Conservation (phyloP, 2,113 vertebrate species). For the Chloroceryle aenea region DNA sequence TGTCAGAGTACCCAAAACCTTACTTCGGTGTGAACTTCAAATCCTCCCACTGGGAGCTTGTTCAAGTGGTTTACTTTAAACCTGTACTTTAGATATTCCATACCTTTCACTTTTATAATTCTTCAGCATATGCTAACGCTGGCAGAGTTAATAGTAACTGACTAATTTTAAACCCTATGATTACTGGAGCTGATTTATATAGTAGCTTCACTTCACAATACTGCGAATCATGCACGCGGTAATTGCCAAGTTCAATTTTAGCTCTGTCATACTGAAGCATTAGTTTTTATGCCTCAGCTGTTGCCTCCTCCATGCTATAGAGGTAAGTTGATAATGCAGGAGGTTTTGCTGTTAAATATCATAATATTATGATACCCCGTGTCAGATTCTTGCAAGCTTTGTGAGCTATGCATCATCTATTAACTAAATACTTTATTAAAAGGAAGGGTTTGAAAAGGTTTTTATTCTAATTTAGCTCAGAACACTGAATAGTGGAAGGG, state of each 20-base stretch:
- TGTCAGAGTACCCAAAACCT: slow-evolving; percentile 29
- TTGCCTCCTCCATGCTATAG: slow-evolving; percentile 70
- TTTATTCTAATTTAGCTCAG: slow-evolving; percentile 9
- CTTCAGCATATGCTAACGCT: slow-evolving; percentile 55
- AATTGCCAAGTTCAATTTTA: slow-evolving; percentile 85
- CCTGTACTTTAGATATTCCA: slow-evolving; percentile 46
- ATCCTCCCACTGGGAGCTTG: slow-evolving; percentile 59
- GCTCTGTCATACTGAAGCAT: slow-evolving; percentile 79
- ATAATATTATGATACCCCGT: slow-evolving; percentile 81
- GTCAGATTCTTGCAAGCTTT: slow-evolving; percentile 74
- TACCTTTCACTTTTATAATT: slow-evolving; percentile 49
- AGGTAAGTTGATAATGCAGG: slow-evolving; percentile 79
- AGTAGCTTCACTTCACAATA: slow-evolving; percentile 78
- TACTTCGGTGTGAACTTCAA: slow-evolving; percentile 33
- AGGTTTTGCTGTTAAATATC: slow-evolving; percentile 75
- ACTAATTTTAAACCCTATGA: slow-evolving; percentile 85
- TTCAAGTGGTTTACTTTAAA: slow-evolving; percentile 55
- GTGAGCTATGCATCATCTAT: slow-evolving; percentile 66
- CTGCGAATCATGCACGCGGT: slow-evolving; percentile 68
- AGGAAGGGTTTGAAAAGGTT: slow-evolving; percentile 44
- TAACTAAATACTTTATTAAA: slow-evolving; percentile 65
- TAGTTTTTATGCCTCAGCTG: slow-evolving; percentile 76
- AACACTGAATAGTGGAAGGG: background rate
- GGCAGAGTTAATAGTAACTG: slow-evolving; percentile 79
- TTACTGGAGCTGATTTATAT: slow-evolving; percentile 82